A percentile compares a stretch with the other conserved stretches of the same genome.
Conservation (phyloP, 2,888 invertebrate species). For the Labia minor region DNA sequence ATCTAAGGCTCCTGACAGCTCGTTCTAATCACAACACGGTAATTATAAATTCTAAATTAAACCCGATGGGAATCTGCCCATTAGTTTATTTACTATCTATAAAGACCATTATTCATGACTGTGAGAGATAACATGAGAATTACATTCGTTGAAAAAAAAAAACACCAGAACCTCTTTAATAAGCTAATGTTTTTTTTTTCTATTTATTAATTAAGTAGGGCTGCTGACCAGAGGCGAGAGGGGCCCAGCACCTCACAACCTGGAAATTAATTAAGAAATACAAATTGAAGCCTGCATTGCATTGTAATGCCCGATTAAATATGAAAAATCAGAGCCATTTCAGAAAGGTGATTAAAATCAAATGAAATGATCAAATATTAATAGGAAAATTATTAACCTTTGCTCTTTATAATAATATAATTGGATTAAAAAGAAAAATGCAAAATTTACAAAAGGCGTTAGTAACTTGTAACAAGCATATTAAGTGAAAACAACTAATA, state of each 20-base stretch:
- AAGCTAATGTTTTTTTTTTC: constrained; percentile 1
- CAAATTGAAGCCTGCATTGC: too few species aligned
- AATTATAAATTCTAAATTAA: constrained; percentile 13
- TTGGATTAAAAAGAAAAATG: too few species aligned
- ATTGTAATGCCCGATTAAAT: too few species aligned
- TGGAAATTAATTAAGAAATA: too few species aligned
- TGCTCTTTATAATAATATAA: too few species aligned
- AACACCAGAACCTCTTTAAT: not conserved
- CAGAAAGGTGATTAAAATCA: too few species aligned
- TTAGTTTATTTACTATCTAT: constrained; percentile 13
- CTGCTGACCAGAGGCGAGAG: not conserved
- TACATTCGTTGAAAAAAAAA: not conserved
- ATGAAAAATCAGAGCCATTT: too few species aligned
- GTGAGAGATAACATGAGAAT: constrained; percentile 7
- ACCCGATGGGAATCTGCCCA: constrained; percentile 13
- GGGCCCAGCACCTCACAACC: not conserved
- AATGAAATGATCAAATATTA: too few species aligned
- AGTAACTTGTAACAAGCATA: too few species aligned
- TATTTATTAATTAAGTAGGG: constrained; percentile 1
- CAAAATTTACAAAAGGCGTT: too few species aligned
- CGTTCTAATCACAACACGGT: constrained; percentile 13
- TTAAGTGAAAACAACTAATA: too few species aligned
- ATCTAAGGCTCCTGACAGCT: constrained; percentile 7
- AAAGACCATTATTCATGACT: constrained; percentile 13
- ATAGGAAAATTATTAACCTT: too few species aligned